Conservation (phyloP, 1,140 invertebrate genomes). For the Papilio machaon region DNA sequence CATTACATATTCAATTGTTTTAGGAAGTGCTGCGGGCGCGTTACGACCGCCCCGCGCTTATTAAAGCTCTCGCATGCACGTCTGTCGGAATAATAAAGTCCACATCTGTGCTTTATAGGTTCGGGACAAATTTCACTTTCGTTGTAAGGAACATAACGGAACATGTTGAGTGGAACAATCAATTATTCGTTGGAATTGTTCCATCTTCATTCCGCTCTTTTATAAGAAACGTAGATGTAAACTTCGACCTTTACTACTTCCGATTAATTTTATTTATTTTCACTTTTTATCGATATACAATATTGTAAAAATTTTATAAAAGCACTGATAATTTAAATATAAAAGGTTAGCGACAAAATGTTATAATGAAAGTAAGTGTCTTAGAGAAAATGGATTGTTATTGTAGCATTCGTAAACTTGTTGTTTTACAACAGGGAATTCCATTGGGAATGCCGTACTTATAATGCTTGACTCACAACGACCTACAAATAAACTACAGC, state of each 20-base stretch:
- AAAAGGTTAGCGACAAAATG: neutral
- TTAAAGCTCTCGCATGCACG: constrained; percentile 15
- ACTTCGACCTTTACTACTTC: too few relatives aligned
- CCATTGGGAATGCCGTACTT: neutral
- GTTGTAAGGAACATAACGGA: neutral
- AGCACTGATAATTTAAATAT: too few relatives aligned
- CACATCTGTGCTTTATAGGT: constrained; percentile 23
- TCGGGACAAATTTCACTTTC: constrained; percentile 15
- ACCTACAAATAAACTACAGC: neutral
- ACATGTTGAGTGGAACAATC: neutral
- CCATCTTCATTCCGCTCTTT: neutral
- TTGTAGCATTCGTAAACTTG: neutral
- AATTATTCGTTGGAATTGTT: constrained; percentile 1
- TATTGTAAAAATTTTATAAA: too few relatives aligned
- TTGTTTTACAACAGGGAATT: neutral
- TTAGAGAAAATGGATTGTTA: neutral
- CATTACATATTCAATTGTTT: constrained; percentile 25
- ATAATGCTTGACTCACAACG: neutral
- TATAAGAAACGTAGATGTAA: neutral
- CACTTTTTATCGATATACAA: too few relatives aligned
- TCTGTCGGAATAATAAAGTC: constrained; percentile 23
- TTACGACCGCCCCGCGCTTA: constrained; percentile 18
- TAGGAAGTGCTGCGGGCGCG: constrained; percentile 6
- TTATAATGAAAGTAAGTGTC: neutral
- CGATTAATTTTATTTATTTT: too few relatives aligned